Conservation (phyloP, 2,888 invertebrate species). For the Hemicrepidius hirtus region DNA sequence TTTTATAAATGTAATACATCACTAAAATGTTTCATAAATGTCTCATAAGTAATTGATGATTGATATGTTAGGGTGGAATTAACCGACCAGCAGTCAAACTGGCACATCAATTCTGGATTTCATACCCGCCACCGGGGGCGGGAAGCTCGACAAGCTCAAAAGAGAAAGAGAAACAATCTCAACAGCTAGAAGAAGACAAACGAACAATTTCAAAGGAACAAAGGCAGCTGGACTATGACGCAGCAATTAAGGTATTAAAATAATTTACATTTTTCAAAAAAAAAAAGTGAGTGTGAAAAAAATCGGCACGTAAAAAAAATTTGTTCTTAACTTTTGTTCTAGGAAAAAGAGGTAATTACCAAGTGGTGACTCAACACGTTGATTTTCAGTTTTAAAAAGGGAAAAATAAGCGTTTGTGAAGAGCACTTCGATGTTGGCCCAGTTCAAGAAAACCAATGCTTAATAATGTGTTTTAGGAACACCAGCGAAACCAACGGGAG, state of each 20-base stretch:
- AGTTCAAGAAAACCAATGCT: slow-evolving; percentile 7
- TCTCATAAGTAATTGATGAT: slow-evolving; percentile 5
- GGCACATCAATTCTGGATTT: slow-evolving; percentile 92
- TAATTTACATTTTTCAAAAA: not conserved
- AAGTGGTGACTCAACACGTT: slow-evolving; percentile 2
- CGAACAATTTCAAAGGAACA: slow-evolving; percentile 75
- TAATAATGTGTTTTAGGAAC: slow-evolving; percentile 64
- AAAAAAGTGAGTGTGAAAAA: not conserved
- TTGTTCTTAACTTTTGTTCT: too few species aligned
- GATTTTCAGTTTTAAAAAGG: not conserved
- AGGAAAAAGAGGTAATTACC: not conserved
- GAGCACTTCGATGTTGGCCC: slow-evolving; percentile 9
- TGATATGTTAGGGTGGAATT: slow-evolving; percentile 59
- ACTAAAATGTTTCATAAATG: not conserved
- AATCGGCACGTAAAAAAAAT: not conserved
- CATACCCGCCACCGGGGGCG: slow-evolving; percentile 87
- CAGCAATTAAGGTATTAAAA: slow-evolving; percentile 74
- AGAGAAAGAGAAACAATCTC: slow-evolving; percentile 76
- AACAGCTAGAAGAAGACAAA: slow-evolving; percentile 74
- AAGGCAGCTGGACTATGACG: slow-evolving; percentile 78
- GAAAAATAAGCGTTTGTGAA: not conserved
- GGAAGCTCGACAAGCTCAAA: slow-evolving; percentile 77
- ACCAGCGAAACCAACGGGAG: slow-evolving; percentile 77
- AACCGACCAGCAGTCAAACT: slow-evolving; percentile 76
- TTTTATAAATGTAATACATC: too few species aligned